phyloP scores from a whole-genome alignment of 2,888 invertebrate genomes.

The Bedellia somnulentella region DNA sequence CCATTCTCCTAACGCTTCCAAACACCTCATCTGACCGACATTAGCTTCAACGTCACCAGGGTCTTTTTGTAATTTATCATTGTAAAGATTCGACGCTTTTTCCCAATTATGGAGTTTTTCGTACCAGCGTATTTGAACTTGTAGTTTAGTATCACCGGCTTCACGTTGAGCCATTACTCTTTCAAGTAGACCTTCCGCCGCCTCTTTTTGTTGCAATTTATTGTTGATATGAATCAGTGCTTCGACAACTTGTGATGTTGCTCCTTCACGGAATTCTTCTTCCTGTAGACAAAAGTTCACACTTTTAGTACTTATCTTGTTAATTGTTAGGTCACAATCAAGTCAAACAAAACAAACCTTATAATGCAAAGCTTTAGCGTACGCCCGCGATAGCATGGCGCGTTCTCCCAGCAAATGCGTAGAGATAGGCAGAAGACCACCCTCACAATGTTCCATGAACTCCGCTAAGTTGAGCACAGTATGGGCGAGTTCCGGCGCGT shows the following conservation, averaged over 20 bases:
- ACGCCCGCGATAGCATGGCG: conserved; percentile 90
- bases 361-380: conserved; percentile 66
- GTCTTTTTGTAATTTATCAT: conserved; percentile 69
- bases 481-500: conserved; percentile 94
- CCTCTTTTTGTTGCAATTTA: conserved; percentile 97
- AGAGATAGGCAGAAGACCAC: conserved; percentile 89
- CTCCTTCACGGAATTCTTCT: conserved; percentile 86
- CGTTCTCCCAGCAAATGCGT: conserved; percentile 85
- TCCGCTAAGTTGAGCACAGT: conserved; percentile 96
- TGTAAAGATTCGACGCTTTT: conserved; percentile 87
- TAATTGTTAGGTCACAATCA: too few relatives aligned
- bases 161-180: conserved; percentile 83
- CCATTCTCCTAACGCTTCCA: conserved; percentile 98
- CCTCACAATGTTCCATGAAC: conserved; percentile 99
- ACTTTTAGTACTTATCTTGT: too few relatives aligned
- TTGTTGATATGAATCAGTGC: conserved; percentile 96
- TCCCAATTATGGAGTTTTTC: conserved; percentile 99
- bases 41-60: conserved; percentile 75
- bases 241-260: conserved; percentile 87
- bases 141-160: conserved; percentile 61
- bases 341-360: conserved; percentile 42
- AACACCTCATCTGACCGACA: conserved; percentile 90
- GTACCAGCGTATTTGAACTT: conserved; percentile 91
- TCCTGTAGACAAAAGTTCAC: conserved; percentile 61
- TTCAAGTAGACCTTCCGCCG: conserved; percentile 90